Evolutionary conservation across 2,797 vertebrate species (phyloP).

Genomic region (Macrochelys suwanniensis): DNA sequence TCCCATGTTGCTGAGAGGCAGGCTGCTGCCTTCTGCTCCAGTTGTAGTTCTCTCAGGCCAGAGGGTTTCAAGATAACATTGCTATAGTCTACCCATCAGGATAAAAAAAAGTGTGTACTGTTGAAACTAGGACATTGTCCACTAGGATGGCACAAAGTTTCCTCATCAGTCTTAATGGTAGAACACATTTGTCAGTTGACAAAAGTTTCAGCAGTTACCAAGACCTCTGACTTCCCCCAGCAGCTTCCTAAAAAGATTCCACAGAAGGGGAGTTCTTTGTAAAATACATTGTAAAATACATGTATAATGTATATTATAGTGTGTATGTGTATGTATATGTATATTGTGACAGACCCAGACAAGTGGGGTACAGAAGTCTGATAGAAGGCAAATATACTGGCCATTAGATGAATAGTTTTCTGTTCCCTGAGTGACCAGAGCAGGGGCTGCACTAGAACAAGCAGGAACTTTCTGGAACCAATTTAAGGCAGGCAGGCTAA

Average conservation of each 20-base stretch:
- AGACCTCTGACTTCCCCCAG: neutral
- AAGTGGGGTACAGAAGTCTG: no score
- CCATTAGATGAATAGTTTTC: no score
- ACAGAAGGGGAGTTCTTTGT: neutral
- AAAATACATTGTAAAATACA: neutral
- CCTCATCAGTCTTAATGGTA: neutral
- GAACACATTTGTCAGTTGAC: neutral
- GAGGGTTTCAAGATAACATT: neutral
- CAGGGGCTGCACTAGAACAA: no score
- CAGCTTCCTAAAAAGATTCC: neutral
- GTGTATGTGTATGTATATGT: neutral
- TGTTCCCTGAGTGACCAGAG: no score
- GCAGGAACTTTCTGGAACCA: no score
- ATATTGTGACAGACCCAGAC: no score
- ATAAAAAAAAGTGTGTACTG: neutral
- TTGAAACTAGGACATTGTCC: neutral
- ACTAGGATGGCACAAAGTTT: neutral
- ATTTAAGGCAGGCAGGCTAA: no score
- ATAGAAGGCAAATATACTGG: no score
- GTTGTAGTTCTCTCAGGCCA: neutral
- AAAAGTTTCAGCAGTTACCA: neutral
- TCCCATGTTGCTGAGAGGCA: neutral
- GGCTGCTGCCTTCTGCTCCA: conserved; percentile 1
- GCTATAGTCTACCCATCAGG: neutral
- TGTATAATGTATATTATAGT: neutral